Base-by-base conservation (phyloP, 2,888 invertebrate genomes). In the Patella pellucida region DNA sequence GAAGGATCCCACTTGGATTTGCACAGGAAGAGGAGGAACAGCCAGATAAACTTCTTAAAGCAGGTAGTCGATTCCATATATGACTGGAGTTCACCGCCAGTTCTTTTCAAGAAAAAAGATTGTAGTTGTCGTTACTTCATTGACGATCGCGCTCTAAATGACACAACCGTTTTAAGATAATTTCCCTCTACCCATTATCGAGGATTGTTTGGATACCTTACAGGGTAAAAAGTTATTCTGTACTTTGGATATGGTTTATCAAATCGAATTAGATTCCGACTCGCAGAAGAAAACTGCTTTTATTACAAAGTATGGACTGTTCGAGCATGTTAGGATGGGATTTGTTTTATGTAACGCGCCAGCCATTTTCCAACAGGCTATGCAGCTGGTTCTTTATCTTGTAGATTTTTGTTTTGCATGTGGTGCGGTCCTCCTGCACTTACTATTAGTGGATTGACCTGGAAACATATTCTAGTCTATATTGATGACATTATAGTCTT, bases 401-500 rank as follows among this genome's bases (percentile, higher is more conserved):
- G n/a, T n/a, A n/a, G n/a, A n/a, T n/a, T n/a, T n/a, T n/a, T n/a
- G n/a, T n/a, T n/a, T n/a, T n/a, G n/a, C n/a, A n/a, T n/a, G n/a
- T n/a, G n/a, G n/a, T n/a, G n/a, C n/a, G n/a, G n/a, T n/a, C n/a
- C n/a, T n/a, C n/a, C n/a, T n/a, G n/a, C n/a, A n/a, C n/a, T n/a
- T n/a, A n/a, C n/a, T n/a, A n/a, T n/a, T n/a, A 54, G 76, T n/a
- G 81, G 79, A 0, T 23, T 82, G 11, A 76, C 76, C 5, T 80
- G 81, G 78, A 74, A 80, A 14, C 76, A 73, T 11, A 77, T 81
- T 4, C 54, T 81, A 2, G 81, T 76, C 2, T 84, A 81, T 50
- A 69, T 83, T 15, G 81, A 83, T 68, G 84, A 84, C 68, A 74
- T 80, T 2, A 56, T 83, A 12, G 82, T 82, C 3, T 71, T 82